A percentile compares a stretch with the other conserved stretches of the same genome.
Evolutionary conservation across 2,113 vertebrate species (phyloP).

Genomic region (Albula goreensis): DNA sequence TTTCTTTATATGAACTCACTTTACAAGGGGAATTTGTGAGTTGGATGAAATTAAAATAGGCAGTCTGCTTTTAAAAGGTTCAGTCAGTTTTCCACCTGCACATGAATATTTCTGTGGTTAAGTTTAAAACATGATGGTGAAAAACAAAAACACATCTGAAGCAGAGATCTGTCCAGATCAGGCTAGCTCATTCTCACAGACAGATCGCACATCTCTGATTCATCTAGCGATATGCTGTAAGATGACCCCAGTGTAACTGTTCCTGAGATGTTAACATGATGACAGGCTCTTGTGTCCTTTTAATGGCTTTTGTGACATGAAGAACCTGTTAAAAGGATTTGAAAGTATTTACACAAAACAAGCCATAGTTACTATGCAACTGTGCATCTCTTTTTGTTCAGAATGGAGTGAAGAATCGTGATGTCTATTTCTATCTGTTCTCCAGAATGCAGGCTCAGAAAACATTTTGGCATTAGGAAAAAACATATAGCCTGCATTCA

Average conservation of each 20-base stretch:
- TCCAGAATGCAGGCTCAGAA: too few relatives aligned
- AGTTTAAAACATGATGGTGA: background rate
- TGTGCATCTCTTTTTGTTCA: background rate
- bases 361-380: background rate
- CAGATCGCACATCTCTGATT: background rate
- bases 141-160: background rate
- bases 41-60: background rate
- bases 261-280: background rate
- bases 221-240: background rate
- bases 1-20: background rate
- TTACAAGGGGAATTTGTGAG: background rate
- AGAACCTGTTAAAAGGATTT: background rate
- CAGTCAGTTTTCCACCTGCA: background rate
- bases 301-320: background rate
- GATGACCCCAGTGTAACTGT: background rate
- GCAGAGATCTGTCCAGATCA: background rate
- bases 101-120: background rate
- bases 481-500: too few relatives aligned
- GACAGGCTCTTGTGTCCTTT: background rate
- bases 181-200: background rate
- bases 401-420: background rate
- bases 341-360: background rate
- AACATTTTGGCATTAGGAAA: too few relatives aligned
- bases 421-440: background rate
- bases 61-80: background rate